Evolutionary conservation across 2,113 vertebrate genomes (phyloP).

Genomic region (Arothron firmamentum): DNA sequence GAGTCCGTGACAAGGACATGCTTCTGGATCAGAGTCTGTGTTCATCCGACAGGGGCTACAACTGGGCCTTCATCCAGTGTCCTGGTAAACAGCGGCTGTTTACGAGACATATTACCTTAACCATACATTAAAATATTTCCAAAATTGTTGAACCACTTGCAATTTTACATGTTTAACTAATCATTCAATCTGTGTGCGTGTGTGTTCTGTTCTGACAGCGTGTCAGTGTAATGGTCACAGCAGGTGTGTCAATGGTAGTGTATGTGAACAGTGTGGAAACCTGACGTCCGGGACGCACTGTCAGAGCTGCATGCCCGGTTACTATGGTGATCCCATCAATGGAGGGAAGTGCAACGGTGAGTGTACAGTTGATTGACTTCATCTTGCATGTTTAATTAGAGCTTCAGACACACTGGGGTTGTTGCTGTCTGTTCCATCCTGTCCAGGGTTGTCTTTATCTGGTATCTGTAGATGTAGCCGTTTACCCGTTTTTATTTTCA

Average conservation of each 20-base stretch:
- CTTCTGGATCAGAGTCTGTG: constrained; percentile 84
- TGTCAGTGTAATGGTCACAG: constrained; percentile 98
- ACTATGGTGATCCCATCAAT: constrained; percentile 91
- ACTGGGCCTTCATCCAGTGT: constrained; percentile 94
- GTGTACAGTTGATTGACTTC: constrained; percentile 7
- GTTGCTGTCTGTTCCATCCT: too few relatives aligned
- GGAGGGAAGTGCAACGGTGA: constrained; percentile 92
- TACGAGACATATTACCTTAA: too few relatives aligned
- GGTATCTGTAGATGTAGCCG: too few relatives aligned
- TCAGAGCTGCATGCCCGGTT: constrained; percentile 90
- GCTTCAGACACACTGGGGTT: too few relatives aligned
- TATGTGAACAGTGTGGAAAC: constrained; percentile 91
- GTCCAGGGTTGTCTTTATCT: too few relatives aligned
- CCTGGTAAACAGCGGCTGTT: constrained; percentile 77
- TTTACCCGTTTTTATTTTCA: too few relatives aligned
- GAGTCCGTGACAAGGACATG: constrained; percentile 69
- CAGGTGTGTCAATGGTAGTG: constrained; percentile 85
- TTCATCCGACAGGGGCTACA: constrained; percentile 82
- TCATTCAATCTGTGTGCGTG: constrained; percentile 9
- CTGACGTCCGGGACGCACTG: constrained; percentile 90
- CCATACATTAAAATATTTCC: background rate
- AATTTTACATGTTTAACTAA: background rate
- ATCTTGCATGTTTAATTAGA: background rate
- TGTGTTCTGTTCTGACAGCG: constrained; percentile 65
- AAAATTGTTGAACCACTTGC: background rate